phyloP scores from a whole-genome alignment of 1,140 invertebrate genomes.

The Lepidotrigona ventralis region DNA sequence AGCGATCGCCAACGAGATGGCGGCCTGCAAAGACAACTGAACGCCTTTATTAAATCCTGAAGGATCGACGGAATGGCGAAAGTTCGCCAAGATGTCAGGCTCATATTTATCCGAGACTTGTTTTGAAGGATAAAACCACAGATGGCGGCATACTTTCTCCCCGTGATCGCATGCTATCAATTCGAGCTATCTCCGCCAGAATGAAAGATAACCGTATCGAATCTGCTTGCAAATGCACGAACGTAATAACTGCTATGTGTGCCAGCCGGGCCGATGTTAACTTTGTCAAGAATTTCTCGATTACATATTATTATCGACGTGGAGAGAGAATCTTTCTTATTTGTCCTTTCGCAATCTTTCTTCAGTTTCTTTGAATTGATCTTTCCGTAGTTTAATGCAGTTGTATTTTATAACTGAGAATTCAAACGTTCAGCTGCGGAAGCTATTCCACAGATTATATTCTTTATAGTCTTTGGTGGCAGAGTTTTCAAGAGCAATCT shows the following conservation, averaged over 20 bases:
- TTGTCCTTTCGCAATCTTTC: not conserved
- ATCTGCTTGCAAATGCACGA: not conserved
- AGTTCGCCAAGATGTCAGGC: conserved; percentile 63
- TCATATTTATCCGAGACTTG: conserved; percentile 58
- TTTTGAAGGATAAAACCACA: conserved; percentile 33
- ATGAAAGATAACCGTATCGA: conserved; percentile 34
- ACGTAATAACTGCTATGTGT: conserved; percentile 14
- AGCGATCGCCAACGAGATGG: conserved; percentile 33
- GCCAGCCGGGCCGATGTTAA: conserved; percentile 2
- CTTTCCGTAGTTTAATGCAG: not conserved
- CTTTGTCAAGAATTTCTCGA: conserved; percentile 8
- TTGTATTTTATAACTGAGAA: not conserved
- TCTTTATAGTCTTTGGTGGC: not conserved
- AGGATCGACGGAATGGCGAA: conserved; percentile 68
- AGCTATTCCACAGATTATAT: not conserved
- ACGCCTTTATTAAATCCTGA: conserved; percentile 72
- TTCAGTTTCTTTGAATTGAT: not conserved
- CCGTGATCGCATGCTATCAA: conserved; percentile 32
- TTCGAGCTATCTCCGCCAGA: conserved; percentile 15
- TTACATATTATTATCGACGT: not conserved
- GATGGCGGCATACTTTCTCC: conserved; percentile 35
- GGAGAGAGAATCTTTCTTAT: not conserved
- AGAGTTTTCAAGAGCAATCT: not conserved
- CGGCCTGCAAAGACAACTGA: conserved; percentile 50
- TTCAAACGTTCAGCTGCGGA: conserved; percentile 7